These are phyloP conservation scores for Drosophila eohydei DNA, from an alignment of 2,888 invertebrate species.

Conservation along the genomic window DNA sequence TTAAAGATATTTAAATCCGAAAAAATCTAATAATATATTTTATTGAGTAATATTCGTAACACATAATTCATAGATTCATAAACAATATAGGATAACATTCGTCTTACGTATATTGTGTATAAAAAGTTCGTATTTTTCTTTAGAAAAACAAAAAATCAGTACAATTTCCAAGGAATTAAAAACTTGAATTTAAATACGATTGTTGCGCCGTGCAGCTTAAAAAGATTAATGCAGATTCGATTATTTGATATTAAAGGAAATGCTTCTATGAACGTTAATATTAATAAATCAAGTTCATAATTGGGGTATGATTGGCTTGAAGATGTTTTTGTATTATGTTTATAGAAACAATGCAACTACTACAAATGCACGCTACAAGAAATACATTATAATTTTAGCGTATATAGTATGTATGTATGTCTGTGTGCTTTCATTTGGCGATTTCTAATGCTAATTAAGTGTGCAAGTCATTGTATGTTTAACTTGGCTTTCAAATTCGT, in stretches of 20 bases:
- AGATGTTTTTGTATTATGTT: slow-evolving; percentile 4
- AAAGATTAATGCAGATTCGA: slow-evolving; percentile 18
- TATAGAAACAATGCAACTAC: slow-evolving; percentile 25
- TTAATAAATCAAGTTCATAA: slow-evolving; percentile 10
- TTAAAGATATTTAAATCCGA: slow-evolving; percentile 23
- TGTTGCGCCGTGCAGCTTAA: slow-evolving; percentile 51
- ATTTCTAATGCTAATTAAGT: slow-evolving; percentile 26
- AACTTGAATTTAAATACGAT: slow-evolving; percentile 45
- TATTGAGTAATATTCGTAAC: slow-evolving; percentile 56
- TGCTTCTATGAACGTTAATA: no score
- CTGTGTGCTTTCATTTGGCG: slow-evolving; percentile 13
- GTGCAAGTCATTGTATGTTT: slow-evolving; percentile 43
- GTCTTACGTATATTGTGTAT: slow-evolving; percentile 26
- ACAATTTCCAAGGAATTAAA: slow-evolving; percentile 48
- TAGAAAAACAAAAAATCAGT: slow-evolving; percentile 43
- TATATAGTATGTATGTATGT: slow-evolving; percentile 3
- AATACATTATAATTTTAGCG: slow-evolving; percentile 7
- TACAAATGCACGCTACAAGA: slow-evolving; percentile 31
- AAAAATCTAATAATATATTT: slow-evolving; percentile 61
- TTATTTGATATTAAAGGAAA: slow-evolving; percentile 34
- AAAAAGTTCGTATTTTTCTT: slow-evolving; percentile 22
- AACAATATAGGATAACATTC: slow-evolving; percentile 61
- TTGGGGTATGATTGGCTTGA: slow-evolving; percentile 5
- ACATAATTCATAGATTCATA: slow-evolving; percentile 59
- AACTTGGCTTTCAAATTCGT: slow-evolving; percentile 71